phyloP scores from a whole-genome alignment of 2,797 vertebrate genomes.

The Girardinus metallicus region DNA sequence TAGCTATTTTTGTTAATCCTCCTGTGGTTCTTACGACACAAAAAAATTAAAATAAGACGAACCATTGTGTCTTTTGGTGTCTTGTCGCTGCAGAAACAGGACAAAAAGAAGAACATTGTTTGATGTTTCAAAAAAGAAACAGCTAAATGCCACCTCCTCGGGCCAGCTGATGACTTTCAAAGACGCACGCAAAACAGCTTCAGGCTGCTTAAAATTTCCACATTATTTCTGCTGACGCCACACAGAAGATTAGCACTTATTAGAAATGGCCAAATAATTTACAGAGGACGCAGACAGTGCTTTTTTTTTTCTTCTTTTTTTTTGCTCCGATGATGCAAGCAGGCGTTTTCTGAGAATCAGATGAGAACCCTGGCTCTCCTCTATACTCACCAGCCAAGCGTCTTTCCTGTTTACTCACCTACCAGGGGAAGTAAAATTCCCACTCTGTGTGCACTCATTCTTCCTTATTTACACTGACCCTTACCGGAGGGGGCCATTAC shows the following conservation, averaged over 20 bases:
- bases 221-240: slow-evolving; percentile 58
- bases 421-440: slow-evolving; percentile 76
- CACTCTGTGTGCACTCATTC: slow-evolving; percentile 75
- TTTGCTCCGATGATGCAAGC: slow-evolving; percentile 60
- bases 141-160: slow-evolving; percentile 31
- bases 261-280: slow-evolving; percentile 54
- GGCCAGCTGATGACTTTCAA: slow-evolving; percentile 51
- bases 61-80: slow-evolving; percentile 11
- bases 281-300: slow-evolving; percentile 42
- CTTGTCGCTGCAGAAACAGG: slow-evolving; percentile 19
- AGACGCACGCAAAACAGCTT: slow-evolving; percentile 41
- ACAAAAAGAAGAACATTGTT: slow-evolving; percentile 56
- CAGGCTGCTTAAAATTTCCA: slow-evolving; percentile 50
- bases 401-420: slow-evolving; percentile 82
- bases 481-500: slow-evolving; percentile 77
- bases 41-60: neutral
- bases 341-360: slow-evolving; percentile 56
- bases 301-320: slow-evolving; percentile 47
- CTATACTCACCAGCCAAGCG: slow-evolving; percentile 61
- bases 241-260: slow-evolving; percentile 28
- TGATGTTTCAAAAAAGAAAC: slow-evolving; percentile 34
- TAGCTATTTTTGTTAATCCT: slow-evolving; percentile 58
- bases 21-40: slow-evolving; percentile 21
- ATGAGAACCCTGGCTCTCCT: slow-evolving; percentile 31
- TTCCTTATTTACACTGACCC: slow-evolving; percentile 79